These are phyloP conservation scores for Elanoides forficatus DNA, from an alignment of 2,113 vertebrate genomes.

Conservation along the genomic window DNA sequence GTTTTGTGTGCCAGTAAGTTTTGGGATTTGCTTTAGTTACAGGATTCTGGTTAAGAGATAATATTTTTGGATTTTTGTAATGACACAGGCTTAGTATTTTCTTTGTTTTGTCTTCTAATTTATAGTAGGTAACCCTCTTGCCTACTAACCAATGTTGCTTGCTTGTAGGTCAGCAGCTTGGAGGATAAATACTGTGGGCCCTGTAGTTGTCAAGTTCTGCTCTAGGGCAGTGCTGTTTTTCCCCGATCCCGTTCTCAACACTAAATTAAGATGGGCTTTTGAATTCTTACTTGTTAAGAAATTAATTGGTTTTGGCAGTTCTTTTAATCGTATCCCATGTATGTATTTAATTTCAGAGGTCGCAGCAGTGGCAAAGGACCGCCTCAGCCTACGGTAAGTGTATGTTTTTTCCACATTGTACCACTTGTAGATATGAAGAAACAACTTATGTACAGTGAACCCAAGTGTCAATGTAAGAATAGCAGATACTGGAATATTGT, in stretches of 20 bases:
- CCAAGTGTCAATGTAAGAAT: not conserved
- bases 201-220: not conserved
- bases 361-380: slow-evolving; percentile 93
- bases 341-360: slow-evolving; percentile 82
- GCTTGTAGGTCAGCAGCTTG: not conserved
- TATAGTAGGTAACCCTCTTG: not conserved
- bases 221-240: not conserved
- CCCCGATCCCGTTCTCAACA: not conserved
- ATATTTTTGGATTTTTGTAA: not conserved
- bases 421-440: not conserved
- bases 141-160: not conserved
- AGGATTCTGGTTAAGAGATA: not conserved
- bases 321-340: not conserved
- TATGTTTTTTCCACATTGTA: not conserved
- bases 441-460: not conserved
- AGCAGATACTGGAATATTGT: not conserved
- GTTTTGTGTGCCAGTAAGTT: not conserved
- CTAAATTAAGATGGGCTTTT: not conserved
- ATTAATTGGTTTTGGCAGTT: not conserved
- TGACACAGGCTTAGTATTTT: not conserved
- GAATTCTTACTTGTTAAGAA: not conserved
- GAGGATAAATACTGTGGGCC: not conserved
- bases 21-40: not conserved
- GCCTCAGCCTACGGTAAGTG: slow-evolving; percentile 85
- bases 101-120: not conserved